phyloP scores from a whole-genome alignment of 1,140 invertebrate species.

The Nixonia krombeini region DNA sequence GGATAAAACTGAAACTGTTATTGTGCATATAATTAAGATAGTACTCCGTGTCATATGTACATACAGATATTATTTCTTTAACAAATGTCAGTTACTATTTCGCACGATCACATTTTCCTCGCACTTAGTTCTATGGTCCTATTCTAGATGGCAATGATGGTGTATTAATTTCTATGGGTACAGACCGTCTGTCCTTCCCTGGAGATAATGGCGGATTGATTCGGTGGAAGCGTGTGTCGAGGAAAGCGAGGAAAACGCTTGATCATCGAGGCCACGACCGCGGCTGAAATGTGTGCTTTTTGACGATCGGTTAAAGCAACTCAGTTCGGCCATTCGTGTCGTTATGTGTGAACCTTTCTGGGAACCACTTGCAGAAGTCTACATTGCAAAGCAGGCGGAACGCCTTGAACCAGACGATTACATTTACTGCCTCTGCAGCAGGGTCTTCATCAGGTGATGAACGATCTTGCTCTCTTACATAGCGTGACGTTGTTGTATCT shows the following conservation, averaged over 20 bases:
- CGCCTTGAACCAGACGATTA: conserved; percentile 54
- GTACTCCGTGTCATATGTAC: no score
- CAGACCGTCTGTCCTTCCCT: no score
- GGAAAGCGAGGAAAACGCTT: neutral
- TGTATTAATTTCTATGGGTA: no score
- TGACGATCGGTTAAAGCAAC: conserved; percentile 31
- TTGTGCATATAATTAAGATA: no score
- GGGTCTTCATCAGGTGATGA: conserved; percentile 60
- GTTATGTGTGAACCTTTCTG: conserved; percentile 62
- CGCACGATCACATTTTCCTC: no score
- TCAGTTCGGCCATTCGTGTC: conserved; percentile 18
- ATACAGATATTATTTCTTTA: no score
- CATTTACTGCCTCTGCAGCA: conserved; percentile 65
- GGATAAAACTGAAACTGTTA: no score
- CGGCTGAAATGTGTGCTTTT: conserved; percentile 46
- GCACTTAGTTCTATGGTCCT: no score
- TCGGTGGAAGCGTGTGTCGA: neutral
- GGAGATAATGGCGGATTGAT: neutral
- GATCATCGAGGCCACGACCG: neutral
- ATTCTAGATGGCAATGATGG: no score
- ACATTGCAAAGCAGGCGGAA: conserved; percentile 57
- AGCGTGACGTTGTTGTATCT: no score
- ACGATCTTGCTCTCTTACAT: no score
- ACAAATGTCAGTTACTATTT: no score
- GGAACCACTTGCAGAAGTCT: conserved; percentile 66